A percentile compares a stretch with the other conserved stretches of the same genome.
Evolutionary conservation across 2,888 invertebrate genomes (phyloP).

Genomic region (Euzophera pinguis): DNA sequence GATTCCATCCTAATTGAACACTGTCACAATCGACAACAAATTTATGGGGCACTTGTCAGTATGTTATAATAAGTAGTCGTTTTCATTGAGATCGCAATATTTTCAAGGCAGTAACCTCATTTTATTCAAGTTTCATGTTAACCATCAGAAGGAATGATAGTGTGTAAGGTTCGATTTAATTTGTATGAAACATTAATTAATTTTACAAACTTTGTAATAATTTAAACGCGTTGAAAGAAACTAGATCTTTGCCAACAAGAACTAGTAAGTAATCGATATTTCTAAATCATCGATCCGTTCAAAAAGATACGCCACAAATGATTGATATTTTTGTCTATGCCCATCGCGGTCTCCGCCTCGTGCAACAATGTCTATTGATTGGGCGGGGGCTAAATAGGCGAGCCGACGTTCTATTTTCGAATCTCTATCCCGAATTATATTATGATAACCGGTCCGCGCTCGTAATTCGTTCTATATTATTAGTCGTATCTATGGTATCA

Average conservation of each 20-base stretch:
- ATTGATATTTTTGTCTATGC: conserved; percentile 39
- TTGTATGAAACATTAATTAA: too few species aligned
- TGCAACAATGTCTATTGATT: conserved; percentile 63
- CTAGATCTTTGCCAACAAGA: too few species aligned
- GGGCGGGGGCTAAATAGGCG: conserved; percentile 40
- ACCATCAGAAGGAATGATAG: too few species aligned
- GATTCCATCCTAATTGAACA: conserved; percentile 1
- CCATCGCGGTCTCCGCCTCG: conserved; percentile 32
- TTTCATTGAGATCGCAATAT: background rate
- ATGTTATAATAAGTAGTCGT: background rate
- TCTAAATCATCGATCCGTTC: background rate
- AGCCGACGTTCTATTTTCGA: conserved; percentile 51
- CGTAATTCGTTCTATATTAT: conserved; percentile 35
- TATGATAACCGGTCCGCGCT: conserved; percentile 37
- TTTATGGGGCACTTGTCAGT: background rate
- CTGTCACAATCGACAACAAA: background rate
- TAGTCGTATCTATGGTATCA: conserved; percentile 15
- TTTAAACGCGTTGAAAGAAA: too few species aligned
- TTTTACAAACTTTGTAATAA: too few species aligned
- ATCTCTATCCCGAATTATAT: conserved; percentile 43
- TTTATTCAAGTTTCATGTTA: background rate
- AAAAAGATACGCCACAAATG: conserved; percentile 16
- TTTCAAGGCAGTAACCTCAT: background rate
- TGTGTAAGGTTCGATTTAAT: too few species aligned
- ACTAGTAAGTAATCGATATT: background rate